phyloP scores from a whole-genome alignment of 2,797 vertebrate species.

The Graptemys geographica region DNA sequence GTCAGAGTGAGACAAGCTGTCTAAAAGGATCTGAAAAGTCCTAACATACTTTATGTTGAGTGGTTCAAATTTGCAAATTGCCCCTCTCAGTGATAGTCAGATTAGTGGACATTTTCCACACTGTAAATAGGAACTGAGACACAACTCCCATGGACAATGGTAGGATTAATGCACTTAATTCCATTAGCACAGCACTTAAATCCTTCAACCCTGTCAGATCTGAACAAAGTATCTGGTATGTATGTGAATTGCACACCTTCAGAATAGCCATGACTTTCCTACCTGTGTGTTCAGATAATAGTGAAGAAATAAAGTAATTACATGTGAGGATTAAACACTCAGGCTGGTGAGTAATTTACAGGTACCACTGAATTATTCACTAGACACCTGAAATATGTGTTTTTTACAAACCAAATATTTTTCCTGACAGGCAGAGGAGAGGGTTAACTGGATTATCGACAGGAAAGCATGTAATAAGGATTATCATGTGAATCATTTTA shows the following conservation, averaged over 20 bases:
- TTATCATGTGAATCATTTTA: constrained; percentile 25
- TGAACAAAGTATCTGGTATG: not conserved
- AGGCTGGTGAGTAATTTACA: not conserved
- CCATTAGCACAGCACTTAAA: not conserved
- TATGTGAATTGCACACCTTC: not conserved
- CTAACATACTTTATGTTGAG: constrained; percentile 13
- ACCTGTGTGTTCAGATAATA: not conserved
- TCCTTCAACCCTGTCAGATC: constrained; percentile 36
- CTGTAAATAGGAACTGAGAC: not conserved
- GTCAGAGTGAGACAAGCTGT: constrained; percentile 54
- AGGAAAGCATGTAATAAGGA: constrained; percentile 39
- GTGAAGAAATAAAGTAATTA: constrained; percentile 15
- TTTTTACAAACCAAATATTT: constrained; percentile 23
- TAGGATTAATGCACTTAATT: constrained; percentile 59
- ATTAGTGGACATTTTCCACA: constrained; percentile 53
- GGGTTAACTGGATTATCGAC: constrained; percentile 32
- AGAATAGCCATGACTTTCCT: not conserved
- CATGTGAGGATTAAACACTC: not conserved
- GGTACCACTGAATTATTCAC: constrained; percentile 5
- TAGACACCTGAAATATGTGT: not conserved
- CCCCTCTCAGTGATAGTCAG: constrained; percentile 33
- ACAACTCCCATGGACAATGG: not conserved
- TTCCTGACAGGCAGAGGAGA: constrained; percentile 25
- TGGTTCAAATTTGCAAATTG: constrained; percentile 27
- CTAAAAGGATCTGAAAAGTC: constrained; percentile 43